Base-by-base conservation (phyloP, 2,888 invertebrate genomes). In the Cryptophagus acutangulus region DNA sequence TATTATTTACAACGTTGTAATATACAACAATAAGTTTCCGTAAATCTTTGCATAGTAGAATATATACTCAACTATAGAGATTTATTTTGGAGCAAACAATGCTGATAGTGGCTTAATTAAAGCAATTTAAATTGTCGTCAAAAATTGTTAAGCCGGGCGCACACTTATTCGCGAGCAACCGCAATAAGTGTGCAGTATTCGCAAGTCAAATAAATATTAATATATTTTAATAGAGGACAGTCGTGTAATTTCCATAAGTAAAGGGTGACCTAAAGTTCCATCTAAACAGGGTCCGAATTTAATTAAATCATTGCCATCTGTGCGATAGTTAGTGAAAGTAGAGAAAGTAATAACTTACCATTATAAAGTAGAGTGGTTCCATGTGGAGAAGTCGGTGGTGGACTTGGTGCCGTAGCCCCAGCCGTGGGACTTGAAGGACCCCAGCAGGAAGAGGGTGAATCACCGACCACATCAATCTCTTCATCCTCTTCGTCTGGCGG, bases 381-480 rank as follows among this genome's bases (percentile, higher is more conserved):
- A 73, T 70, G 81, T 37, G 77, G 77, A 47, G 76, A 76, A 51
- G 75, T 80, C 57, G 79, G 84, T 66, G 79, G 81, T 65, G 81
- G 84, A 68, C 80, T 83, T 59, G 81, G 84, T 61, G 81, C 84
- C 49, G 84, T 84, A 48, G 83, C 80, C 54, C 83, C 84, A 51
- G 83, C 84, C 52, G 84, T 83, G 41, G 84, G 83, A 62, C 83
- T 83, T 46, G 81, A 80, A 28, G 83, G 84, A 31, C 81, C 82
- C 83, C 83, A 83, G 63, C 81, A 79, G 60, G 77, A 74, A 54
- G 59, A 59, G 41, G 66, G 63, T 45, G 69, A 71, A 54, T 85
- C 87, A 52, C 86, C 88, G 57, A 88, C 88, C 66, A 87, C 88
- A 78, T 87, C 87, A 74, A 87, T 87, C 75, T 88, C 87, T 73